These are phyloP conservation scores for Rhynchonycteris naso DNA, from an alignment of 2,797 vertebrate species.

Conservation along the genomic window DNA sequence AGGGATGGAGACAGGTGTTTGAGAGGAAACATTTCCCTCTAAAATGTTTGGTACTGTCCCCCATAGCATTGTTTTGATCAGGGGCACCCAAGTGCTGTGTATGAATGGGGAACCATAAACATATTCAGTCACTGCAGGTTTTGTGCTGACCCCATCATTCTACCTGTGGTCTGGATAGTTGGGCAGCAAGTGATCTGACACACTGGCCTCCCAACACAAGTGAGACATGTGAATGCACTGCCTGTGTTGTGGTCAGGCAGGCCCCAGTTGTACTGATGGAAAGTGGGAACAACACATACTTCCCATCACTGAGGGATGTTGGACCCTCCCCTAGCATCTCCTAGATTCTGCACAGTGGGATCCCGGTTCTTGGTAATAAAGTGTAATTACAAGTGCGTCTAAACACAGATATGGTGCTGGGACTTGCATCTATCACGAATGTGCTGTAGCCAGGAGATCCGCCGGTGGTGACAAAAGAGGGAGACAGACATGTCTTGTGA, in stretches of 20 bases:
- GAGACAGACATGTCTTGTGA: not conserved
- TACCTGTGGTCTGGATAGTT: not conserved
- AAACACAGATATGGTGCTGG: too few relatives aligned
- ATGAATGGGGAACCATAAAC: too few relatives aligned
- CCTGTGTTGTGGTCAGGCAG: not conserved
- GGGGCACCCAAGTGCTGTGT: not conserved
- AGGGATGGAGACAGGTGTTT: slow-evolving; percentile 48
- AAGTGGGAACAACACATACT: not conserved
- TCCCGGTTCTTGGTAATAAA: not conserved
- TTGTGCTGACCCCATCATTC: not conserved
- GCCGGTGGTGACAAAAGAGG: too few relatives aligned
- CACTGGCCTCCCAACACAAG: not conserved
- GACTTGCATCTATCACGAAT: not conserved
- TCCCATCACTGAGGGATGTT: not conserved
- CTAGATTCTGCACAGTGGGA: not conserved
- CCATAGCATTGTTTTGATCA: accelerated
- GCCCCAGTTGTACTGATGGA: not conserved
- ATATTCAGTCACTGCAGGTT: not conserved
- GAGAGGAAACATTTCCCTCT: slow-evolving; percentile 5
- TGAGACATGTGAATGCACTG: accelerated
- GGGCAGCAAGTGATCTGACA: too few relatives aligned
- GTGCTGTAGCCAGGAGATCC: not conserved
- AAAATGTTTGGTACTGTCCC: not conserved
- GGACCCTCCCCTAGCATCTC: accelerated
- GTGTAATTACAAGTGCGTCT: not conserved